Evolutionary conservation across 2,113 vertebrate species (phyloP).

Genomic region (Enhydra lutris): DNA sequence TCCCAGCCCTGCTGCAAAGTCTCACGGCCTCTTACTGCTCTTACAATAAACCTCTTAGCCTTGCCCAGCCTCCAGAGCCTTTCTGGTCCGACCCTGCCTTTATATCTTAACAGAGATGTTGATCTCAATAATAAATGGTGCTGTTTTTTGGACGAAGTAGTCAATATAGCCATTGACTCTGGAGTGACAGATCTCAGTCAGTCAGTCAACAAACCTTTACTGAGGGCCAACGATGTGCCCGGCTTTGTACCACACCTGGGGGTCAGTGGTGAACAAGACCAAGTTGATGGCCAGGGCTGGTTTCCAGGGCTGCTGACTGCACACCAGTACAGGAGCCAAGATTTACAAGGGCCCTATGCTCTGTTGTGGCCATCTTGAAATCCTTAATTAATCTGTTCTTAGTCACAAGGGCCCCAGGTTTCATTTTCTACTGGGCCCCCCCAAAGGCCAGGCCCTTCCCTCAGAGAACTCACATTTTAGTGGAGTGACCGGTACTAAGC

Average conservation of each 20-base stretch:
- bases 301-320: rapidly evolving
- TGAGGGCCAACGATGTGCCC: rapidly evolving
- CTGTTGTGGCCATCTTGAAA: not conserved
- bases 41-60: not conserved
- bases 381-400: not conserved
- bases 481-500: no score
- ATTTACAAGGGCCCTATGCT: not conserved
- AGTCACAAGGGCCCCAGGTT: not conserved
- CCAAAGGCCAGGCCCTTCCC: not conserved
- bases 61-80: not conserved
- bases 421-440: not conserved
- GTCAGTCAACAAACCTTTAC: not conserved
- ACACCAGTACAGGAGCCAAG: rapidly evolving
- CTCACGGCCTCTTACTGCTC: not conserved
- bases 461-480: not conserved
- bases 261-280: not conserved
- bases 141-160: not conserved
- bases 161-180: not conserved
- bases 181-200: not conserved
- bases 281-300: not conserved
- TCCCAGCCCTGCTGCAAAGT: not conserved
- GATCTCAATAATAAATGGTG: not conserved
- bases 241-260: not conserved
- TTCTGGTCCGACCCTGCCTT: not conserved
- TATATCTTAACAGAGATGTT: not conserved